phyloP scores from a whole-genome alignment of 2,797 vertebrate species.

The Lepidocolaptes lacrymiger region DNA sequence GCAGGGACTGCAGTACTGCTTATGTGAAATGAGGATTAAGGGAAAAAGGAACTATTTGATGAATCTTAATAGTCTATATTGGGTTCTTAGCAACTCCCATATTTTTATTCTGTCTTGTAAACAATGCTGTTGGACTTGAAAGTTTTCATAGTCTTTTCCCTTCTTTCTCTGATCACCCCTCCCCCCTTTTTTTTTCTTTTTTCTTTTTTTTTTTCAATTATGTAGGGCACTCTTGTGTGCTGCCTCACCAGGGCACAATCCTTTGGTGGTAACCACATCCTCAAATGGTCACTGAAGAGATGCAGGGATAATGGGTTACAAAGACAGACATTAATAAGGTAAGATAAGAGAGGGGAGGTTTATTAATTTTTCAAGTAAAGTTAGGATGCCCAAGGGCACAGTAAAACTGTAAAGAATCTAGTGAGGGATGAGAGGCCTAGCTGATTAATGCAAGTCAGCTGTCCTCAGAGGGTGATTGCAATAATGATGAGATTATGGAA shows the following conservation, averaged over 20 bases:
- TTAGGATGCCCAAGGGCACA: slow-evolving; percentile 83
- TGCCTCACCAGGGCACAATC: slow-evolving; percentile 64
- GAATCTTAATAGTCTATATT: slow-evolving; percentile 45
- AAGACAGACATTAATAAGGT: slow-evolving; percentile 85
- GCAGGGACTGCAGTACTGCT: background rate
- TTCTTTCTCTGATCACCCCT: background rate
- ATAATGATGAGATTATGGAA: slow-evolving; percentile 85
- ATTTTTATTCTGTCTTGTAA: slow-evolving; percentile 60
- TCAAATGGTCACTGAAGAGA: slow-evolving; percentile 79
- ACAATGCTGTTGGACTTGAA: slow-evolving; percentile 37
- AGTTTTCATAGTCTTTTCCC: slow-evolving; percentile 19
- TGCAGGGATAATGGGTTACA: slow-evolving; percentile 82
- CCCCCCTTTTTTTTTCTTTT: background rate
- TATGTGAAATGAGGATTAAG: background rate
- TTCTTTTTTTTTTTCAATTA: slow-evolving; percentile 14
- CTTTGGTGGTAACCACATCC: slow-evolving; percentile 72
- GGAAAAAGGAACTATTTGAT: slow-evolving; percentile 55
- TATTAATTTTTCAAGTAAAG: slow-evolving; percentile 86
- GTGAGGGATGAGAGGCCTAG: slow-evolving; percentile 81
- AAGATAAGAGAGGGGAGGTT: slow-evolving; percentile 84
- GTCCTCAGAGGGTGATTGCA: slow-evolving; percentile 82
- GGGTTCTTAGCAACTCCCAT: slow-evolving; percentile 44
- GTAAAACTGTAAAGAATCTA: slow-evolving; percentile 84
- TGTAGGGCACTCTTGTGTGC: slow-evolving; percentile 58
- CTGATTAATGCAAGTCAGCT: slow-evolving; percentile 84